Evolutionary conservation across 2,797 vertebrate species (phyloP), one percentile per base, ranked within the genome.

Genomic region (Hippopotamyrus pictus): DNA sequence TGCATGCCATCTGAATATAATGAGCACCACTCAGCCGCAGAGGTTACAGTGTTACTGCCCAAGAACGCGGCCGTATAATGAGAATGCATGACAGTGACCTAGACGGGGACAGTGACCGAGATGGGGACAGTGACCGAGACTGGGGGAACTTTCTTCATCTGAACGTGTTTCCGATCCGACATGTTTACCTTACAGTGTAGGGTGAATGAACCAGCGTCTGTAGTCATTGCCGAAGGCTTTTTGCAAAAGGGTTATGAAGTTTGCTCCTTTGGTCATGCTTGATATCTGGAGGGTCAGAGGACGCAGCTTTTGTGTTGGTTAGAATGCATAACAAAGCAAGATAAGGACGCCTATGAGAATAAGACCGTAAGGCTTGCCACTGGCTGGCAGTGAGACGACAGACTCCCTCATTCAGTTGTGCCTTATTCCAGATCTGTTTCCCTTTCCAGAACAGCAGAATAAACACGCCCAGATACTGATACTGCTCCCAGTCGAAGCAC

Each of bases 31-130:
- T 8, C 76, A 89, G 90, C 90, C 17, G 57, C 92, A 88, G 87
- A 88, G 91, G 91, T 89, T 79, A 88, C 22, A 29, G 50, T 69
- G 91, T 91, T 73, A 90, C 76, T 19, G 41, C 87, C 85, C 85
- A 90, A 79, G 65, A 19, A 89, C 59, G 12, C 83, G 87, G 91
- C 89, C 69, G 87, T 90, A 79, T 92, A 93, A 94, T 91, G 62
- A 93, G 88, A 29, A 46, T 12, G 12, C 41, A 48, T 65, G 85
- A 91, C 88, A 90, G 89, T 86, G 91, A 88, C 92, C 89, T 76
- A 73, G 79, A 89, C 57, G 29, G 33, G 57, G 83, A 91, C 84
- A 90, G 89, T 86, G 91, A 88, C 92, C 89, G 86, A 69, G 69
- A 89, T 53, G 29, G 25, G 19, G 85, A 91, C 88, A 90, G 89